A percentile compares a stretch with the other conserved stretches of the same genome.
Evolutionary conservation across 2,113 vertebrate species (phyloP).

Genomic region (Manacus vitellinus): DNA sequence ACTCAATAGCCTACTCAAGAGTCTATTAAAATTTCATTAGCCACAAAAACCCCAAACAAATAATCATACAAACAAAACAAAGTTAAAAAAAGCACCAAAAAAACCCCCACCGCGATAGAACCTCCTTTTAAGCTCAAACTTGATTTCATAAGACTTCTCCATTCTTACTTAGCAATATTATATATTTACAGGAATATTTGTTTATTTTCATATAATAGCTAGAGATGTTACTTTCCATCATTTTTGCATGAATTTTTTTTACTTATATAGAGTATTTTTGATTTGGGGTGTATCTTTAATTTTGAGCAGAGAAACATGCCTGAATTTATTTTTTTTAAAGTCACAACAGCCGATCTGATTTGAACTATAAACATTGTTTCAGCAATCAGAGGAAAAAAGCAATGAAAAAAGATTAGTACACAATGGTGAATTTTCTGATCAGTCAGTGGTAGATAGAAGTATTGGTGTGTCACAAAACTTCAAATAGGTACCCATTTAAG

Average conservation of each 20-base stretch:
- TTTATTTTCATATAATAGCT: background rate
- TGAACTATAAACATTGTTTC: background rate
- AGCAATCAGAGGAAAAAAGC: background rate
- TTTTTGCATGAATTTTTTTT: background rate
- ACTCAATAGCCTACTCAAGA: background rate
- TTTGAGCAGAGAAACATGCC: background rate
- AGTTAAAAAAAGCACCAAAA: background rate
- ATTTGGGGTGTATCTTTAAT: background rate
- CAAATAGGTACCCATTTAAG: background rate
- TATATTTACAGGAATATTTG: background rate
- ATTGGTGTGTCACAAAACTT: background rate
- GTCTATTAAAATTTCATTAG: background rate
- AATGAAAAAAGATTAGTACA: accelerated
- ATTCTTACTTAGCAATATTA: background rate
- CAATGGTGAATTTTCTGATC: background rate
- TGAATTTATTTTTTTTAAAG: background rate
- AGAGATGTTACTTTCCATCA: background rate
- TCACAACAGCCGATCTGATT: background rate
- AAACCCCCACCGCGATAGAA: background rate
- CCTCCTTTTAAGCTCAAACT: background rate
- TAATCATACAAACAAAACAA: background rate
- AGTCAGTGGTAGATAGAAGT: background rate
- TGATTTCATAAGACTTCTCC: background rate
- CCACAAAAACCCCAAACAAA: background rate
- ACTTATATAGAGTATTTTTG: background rate